Percentiles rank a stretch among this genome's conserved stretches.
Conservation (phyloP, 2,888 invertebrate genomes). For the Drepana falcataria region DNA sequence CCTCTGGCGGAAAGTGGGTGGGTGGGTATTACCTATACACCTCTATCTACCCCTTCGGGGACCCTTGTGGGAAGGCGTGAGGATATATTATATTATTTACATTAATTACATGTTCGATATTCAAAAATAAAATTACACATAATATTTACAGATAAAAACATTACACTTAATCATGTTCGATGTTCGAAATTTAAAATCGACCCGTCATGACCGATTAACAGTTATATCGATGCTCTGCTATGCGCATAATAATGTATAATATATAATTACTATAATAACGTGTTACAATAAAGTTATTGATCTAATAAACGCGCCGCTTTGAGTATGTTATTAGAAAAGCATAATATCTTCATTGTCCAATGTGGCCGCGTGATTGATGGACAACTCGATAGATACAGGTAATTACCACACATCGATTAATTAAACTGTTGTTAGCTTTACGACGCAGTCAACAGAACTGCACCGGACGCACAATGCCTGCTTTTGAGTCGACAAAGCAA, state of each 20-base stretch:
- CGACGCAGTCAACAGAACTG: background rate
- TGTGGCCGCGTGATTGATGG: constrained; percentile 18
- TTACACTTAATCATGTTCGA: too few relatives aligned
- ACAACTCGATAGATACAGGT: constrained; percentile 34
- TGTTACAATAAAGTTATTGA: constrained; percentile 67
- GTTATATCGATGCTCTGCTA: constrained; percentile 22
- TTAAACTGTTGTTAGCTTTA: constrained; percentile 10
- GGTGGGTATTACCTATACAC: too few relatives aligned
- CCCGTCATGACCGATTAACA: constrained; percentile 54
- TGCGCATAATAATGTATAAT: constrained; percentile 60
- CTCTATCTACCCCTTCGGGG: too few relatives aligned
- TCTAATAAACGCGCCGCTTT: constrained; percentile 61
- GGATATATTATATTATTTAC: too few relatives aligned
- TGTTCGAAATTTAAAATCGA: constrained; percentile 43
- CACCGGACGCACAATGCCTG: background rate
- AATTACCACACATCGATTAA: constrained; percentile 29
- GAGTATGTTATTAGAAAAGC: constrained; percentile 48
- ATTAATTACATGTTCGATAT: too few relatives aligned
- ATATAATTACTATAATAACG: constrained; percentile 60
- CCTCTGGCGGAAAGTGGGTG: too few relatives aligned
- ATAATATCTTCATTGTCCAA: constrained; percentile 61
- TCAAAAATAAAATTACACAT: too few relatives aligned
- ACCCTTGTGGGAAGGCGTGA: too few relatives aligned
- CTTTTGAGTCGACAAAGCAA: too few relatives aligned
- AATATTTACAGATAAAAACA: too few relatives aligned